A percentile compares a stretch with the other conserved stretches of the same genome.
These are phyloP conservation scores for Bovichtus variegatus DNA, from an alignment of 2,797 vertebrate species.

Conservation along the genomic window DNA sequence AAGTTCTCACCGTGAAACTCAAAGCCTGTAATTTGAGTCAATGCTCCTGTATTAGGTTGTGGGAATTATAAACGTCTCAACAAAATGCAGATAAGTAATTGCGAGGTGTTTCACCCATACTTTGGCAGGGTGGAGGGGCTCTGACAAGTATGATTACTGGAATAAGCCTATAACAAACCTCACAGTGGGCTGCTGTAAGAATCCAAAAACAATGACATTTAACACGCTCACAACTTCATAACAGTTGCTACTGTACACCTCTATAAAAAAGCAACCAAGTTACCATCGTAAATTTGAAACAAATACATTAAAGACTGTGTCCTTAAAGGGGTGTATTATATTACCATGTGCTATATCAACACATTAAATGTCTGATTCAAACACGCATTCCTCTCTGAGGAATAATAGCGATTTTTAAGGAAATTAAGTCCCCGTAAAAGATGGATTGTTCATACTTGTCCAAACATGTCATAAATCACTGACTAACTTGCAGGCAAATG, in stretches of 20 bases:
- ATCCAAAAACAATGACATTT: slow-evolving; percentile 60
- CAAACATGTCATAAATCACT: slow-evolving; percentile 78
- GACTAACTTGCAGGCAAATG: slow-evolving; percentile 55
- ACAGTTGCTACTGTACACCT: slow-evolving; percentile 23
- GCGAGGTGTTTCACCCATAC: slow-evolving; percentile 85
- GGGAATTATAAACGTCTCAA: slow-evolving; percentile 90
- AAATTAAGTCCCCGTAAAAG: slow-evolving; percentile 64
- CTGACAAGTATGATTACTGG: slow-evolving; percentile 85
- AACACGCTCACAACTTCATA: slow-evolving; percentile 28
- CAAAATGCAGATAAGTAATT: slow-evolving; percentile 90
- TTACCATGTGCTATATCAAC: slow-evolving; percentile 44
- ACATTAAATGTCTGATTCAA: slow-evolving; percentile 56
- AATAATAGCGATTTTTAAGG: slow-evolving; percentile 69
- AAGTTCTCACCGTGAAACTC: slow-evolving; percentile 88
- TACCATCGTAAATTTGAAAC: slow-evolving; percentile 52
- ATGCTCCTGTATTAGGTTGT: slow-evolving; percentile 89
- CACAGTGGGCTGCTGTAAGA: slow-evolving; percentile 65
- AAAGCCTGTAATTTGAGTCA: slow-evolving; percentile 92
- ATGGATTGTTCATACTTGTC: slow-evolving; percentile 78
- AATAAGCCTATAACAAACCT: slow-evolving; percentile 72
- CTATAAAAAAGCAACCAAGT: slow-evolving; percentile 38
- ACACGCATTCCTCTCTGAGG: slow-evolving; percentile 50
- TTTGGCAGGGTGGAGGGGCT: slow-evolving; percentile 72
- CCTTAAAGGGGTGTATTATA: slow-evolving; percentile 44
- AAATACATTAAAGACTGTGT: slow-evolving; percentile 36